phyloP scores from a whole-genome alignment of 2,113 vertebrate species.

The Spermophilus dauricus region DNA sequence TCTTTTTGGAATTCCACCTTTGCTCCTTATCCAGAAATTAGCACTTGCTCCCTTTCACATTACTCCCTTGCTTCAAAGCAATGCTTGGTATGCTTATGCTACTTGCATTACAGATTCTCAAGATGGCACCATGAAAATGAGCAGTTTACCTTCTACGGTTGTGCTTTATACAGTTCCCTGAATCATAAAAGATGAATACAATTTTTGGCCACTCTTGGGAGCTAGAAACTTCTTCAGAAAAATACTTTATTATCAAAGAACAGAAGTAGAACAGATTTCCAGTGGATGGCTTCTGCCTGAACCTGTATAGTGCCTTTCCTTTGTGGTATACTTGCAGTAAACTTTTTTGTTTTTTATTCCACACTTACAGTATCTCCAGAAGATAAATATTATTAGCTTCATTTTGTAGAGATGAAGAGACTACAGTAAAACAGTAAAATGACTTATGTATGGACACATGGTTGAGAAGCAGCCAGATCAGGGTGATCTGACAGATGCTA shows the following conservation, averaged over 20 bases:
- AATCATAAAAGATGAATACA: neutral
- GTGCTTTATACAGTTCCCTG: neutral
- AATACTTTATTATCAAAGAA: neutral
- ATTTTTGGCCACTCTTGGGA: neutral
- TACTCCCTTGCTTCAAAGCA: neutral
- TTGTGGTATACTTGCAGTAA: neutral
- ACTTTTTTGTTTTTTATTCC: neutral
- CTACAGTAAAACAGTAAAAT: neutral
- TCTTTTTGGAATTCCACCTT: neutral
- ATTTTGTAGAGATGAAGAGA: conserved; percentile 5
- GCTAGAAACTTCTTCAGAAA: neutral
- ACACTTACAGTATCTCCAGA: neutral
- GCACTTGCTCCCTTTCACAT: neutral
- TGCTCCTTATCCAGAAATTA: neutral
- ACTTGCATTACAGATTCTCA: neutral
- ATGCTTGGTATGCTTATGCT: neutral
- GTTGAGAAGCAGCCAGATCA: neutral
- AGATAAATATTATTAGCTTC: neutral
- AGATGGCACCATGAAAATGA: neutral
- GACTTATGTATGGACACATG: neutral
- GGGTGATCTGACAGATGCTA: neutral
- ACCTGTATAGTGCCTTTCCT: neutral
- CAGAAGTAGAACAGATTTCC: neutral
- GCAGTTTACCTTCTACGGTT: neutral
- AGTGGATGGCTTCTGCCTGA: neutral